These are phyloP conservation scores for Vespertilio murinus DNA, from an alignment of 2,797 vertebrate species.

Conservation along the genomic window DNA sequence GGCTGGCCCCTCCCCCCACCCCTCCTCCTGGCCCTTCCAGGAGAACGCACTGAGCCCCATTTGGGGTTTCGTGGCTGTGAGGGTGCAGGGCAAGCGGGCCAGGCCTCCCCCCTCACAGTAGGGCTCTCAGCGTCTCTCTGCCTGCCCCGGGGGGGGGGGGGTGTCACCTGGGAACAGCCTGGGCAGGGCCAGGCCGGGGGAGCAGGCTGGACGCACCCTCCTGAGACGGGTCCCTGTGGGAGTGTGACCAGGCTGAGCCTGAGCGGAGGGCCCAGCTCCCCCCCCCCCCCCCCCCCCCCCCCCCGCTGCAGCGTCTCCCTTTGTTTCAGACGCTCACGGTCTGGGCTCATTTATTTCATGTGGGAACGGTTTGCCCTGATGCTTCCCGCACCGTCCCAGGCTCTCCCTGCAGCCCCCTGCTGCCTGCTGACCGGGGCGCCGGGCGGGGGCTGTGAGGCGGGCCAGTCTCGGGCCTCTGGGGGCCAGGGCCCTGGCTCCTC, in stretches of 20 bases:
- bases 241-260: neutral
- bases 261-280: neutral
- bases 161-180: neutral
- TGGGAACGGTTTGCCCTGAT: neutral
- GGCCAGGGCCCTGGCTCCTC: neutral
- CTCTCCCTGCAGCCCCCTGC: neutral
- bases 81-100: neutral
- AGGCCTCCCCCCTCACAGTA: accelerated
- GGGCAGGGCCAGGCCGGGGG: neutral
- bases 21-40: neutral
- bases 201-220: too few relatives aligned
- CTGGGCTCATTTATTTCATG: neutral
- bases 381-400: neutral
- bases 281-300: neutral
- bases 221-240: neutral
- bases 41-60: neutral
- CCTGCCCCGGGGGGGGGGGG: neutral
- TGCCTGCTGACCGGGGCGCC: neutral
- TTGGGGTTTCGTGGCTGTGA: neutral
- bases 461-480: neutral
- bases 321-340: neutral
- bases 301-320: neutral
- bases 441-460: neutral
- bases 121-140: neutral
- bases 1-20: neutral